Percentiles rank a stretch among this genome's conserved stretches.
phyloP scores from a whole-genome alignment of 2,113 vertebrate genomes.

The Alethe castanea region DNA sequence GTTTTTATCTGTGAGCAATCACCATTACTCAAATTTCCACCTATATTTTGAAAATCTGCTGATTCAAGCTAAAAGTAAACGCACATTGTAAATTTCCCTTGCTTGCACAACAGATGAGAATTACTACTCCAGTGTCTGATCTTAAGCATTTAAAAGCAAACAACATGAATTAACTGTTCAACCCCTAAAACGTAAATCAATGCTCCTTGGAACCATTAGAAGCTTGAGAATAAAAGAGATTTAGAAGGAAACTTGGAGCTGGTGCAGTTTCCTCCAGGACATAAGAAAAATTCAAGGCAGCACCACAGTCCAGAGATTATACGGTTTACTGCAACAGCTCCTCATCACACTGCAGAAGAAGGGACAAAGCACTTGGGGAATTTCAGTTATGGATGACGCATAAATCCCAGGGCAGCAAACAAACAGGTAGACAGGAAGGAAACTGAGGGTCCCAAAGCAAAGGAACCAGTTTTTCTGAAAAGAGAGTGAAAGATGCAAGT shows the following conservation, averaged over 20 bases:
- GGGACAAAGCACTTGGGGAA: not conserved
- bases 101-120: not conserved
- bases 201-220: not conserved
- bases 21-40: not conserved
- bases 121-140: not conserved
- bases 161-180: not conserved
- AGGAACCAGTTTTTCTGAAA: not conserved
- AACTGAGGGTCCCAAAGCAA: not conserved
- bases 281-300: not conserved
- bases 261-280: not conserved
- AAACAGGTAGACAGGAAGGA: not conserved
- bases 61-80: not conserved
- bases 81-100: not conserved
- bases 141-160: not conserved
- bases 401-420: not conserved
- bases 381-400: not conserved
- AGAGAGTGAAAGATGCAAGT: rapidly evolving
- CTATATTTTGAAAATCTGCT: not conserved
- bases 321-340: not conserved
- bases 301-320: not conserved
- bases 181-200: not conserved
- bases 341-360: not conserved
- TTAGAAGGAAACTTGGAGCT: not conserved
- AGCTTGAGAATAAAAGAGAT: not conserved
- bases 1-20: not conserved